These are phyloP conservation scores for Eupithecia centaureata DNA, from an alignment of 2,888 invertebrate genomes.

Conservation along the genomic window DNA sequence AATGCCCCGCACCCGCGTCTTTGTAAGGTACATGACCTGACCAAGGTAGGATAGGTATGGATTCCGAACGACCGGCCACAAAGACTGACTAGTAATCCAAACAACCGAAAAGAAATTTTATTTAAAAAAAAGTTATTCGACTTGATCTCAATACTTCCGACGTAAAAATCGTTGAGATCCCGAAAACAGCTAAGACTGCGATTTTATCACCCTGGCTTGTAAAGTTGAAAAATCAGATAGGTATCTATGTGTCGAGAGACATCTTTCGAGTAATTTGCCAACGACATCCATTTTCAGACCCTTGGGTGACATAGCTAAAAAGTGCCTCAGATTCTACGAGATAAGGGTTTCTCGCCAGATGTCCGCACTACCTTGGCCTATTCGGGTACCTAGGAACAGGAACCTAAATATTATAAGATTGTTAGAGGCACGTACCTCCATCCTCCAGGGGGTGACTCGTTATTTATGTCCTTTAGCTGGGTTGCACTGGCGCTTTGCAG, in stretches of 20 bases:
- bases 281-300: background rate
- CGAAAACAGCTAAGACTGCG: too few relatives aligned
- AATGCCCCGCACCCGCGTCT: background rate
- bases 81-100: too few relatives aligned
- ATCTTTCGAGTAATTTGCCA: background rate
- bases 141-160: too few relatives aligned
- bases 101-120: too few relatives aligned
- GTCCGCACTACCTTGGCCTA: too few relatives aligned
- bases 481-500: conserved; percentile 76
- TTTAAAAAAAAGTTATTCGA: too few relatives aligned
- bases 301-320: background rate
- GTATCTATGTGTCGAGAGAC: too few relatives aligned
- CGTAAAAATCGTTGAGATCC: too few relatives aligned
- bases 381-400: background rate
- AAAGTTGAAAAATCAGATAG: too few relatives aligned
- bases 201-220: too few relatives aligned
- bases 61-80: too few relatives aligned
- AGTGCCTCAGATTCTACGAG: background rate
- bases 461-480: conserved; percentile 71
- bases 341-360: background rate
- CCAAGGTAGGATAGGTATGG: too few relatives aligned
- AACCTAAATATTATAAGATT: background rate
- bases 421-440: conserved; percentile 67
- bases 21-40: background rate
- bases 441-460: conserved; percentile 66